These are phyloP conservation scores for Chaetura pelagica DNA, from an alignment of 2,113 vertebrate species.

Conservation along the genomic window DNA sequence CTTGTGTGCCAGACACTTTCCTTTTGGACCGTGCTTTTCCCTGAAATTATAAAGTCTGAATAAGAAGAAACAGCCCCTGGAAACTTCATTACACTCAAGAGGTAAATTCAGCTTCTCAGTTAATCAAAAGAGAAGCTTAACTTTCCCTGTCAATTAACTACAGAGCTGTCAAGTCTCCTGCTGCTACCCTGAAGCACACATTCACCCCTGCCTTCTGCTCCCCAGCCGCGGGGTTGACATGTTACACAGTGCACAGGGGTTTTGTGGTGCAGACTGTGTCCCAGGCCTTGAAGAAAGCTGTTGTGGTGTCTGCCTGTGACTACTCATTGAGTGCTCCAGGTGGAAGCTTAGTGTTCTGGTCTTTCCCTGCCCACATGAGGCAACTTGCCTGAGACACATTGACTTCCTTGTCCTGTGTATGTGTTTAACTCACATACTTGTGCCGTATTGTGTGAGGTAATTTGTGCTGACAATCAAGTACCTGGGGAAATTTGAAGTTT, in stretches of 20 bases:
- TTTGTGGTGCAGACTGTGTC: background rate
- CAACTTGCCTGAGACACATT: background rate
- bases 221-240: rapidly evolving
- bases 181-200: background rate
- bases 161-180: background rate
- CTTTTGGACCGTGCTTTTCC: background rate
- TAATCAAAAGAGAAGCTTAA: background rate
- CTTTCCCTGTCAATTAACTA: background rate
- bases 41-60: background rate
- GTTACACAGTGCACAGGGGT: background rate
- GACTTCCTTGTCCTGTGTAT: background rate
- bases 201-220: background rate
- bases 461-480: background rate
- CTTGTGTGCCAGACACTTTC: background rate
- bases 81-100: background rate
- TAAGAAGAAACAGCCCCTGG: background rate
- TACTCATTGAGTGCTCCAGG: background rate
- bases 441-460: background rate
- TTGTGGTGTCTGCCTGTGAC: background rate
- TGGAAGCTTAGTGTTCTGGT: background rate
- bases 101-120: background rate
- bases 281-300: background rate
- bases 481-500: background rate
- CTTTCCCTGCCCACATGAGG: background rate
- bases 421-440: background rate